These are phyloP conservation scores for Tinamus major DNA, from an alignment of 2,797 vertebrate genomes.

Conservation along the genomic window DNA sequence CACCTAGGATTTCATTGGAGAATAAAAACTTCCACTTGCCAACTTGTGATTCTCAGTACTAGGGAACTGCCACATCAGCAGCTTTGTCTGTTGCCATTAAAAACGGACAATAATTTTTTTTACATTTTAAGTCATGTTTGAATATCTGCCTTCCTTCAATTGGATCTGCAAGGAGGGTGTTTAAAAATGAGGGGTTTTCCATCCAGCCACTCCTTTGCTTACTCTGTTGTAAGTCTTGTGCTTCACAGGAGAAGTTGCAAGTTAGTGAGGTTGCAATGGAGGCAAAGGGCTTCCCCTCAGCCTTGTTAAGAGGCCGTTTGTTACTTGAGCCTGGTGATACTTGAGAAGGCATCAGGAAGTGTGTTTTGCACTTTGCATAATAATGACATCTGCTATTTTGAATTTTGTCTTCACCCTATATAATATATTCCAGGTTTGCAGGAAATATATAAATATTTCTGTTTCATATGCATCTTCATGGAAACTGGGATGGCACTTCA, in stretches of 20 bases:
- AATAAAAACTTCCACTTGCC: background rate
- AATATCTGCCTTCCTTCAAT: background rate
- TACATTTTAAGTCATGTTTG: background rate
- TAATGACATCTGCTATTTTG: conserved; percentile 15
- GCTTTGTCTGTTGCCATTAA: background rate
- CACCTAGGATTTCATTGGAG: background rate
- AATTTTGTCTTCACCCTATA: background rate
- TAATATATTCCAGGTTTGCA: background rate
- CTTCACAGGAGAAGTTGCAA: background rate
- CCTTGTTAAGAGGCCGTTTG: background rate
- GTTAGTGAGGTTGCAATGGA: background rate
- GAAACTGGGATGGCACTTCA: background rate
- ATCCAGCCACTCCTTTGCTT: background rate
- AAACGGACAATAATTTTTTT: background rate
- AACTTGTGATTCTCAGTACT: background rate
- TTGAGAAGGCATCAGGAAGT: background rate
- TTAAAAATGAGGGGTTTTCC: background rate
- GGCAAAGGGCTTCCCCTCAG: background rate
- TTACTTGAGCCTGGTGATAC: background rate
- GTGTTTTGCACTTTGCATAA: background rate
- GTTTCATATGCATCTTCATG: background rate
- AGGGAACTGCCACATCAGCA: background rate
- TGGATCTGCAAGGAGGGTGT: background rate
- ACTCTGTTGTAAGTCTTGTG: background rate
- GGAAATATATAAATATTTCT: conserved; percentile 9